These are phyloP conservation scores for Phalacrocorax pelagicus DNA, from an alignment of 2,113 vertebrate genomes.

Conservation along the genomic window DNA sequence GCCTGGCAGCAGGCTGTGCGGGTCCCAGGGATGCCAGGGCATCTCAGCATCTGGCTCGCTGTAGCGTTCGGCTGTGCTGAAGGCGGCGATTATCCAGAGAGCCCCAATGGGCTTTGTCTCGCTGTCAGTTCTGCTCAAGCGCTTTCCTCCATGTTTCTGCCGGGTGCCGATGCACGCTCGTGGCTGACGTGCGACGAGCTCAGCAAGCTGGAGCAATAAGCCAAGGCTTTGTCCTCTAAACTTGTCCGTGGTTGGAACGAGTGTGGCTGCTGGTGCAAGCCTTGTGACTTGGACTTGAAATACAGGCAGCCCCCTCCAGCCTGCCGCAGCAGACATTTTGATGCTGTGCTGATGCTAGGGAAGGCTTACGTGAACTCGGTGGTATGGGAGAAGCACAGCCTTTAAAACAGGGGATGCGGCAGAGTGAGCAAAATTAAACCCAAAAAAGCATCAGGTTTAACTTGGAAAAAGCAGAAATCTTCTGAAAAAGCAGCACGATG, in stretches of 20 bases:
- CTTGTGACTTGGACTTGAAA: neutral
- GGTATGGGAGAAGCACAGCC: neutral
- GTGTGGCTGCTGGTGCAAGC: neutral
- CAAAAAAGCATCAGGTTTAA: neutral
- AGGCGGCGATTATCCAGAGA: neutral
- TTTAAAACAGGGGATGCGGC: neutral
- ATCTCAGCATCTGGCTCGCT: fast-evolving
- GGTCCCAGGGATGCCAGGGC: neutral
- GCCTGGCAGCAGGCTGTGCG: neutral
- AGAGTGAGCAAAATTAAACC: neutral
- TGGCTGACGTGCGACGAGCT: neutral
- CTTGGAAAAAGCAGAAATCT: neutral
- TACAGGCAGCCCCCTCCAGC: neutral
- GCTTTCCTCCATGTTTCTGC: neutral
- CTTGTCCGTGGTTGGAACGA: neutral
- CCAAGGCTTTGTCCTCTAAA: neutral
- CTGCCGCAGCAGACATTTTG: neutral
- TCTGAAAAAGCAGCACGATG: neutral
- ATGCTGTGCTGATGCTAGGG: neutral
- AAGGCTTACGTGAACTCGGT: fast-evolving
- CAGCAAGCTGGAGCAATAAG: neutral
- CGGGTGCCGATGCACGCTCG: neutral
- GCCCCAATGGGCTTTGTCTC: neutral
- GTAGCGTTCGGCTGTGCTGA: neutral
- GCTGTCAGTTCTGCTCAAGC: neutral